Evolutionary conservation across 1,140 invertebrate genomes (phyloP).

Genomic region (Diachasma alloeum): DNA sequence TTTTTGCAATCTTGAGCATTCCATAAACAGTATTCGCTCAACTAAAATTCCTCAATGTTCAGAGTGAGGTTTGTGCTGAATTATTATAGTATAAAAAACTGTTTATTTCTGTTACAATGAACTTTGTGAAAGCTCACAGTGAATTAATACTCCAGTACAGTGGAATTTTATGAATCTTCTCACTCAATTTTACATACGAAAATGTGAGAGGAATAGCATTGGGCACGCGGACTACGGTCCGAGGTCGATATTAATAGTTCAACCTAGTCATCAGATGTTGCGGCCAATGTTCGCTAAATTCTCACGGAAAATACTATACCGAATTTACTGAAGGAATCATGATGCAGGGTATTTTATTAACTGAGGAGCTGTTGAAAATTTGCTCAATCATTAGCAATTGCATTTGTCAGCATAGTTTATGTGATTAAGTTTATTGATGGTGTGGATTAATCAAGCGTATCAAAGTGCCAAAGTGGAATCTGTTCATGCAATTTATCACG

Average conservation of each 20-base stretch:
- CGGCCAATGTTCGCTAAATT: slow-evolving; percentile 23
- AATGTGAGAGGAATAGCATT: neutral
- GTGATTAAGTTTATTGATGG: neutral
- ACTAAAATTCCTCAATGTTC: neutral
- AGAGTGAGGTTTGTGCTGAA: too few species aligned
- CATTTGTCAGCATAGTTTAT: neutral
- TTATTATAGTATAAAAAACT: too few species aligned
- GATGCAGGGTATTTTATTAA: slow-evolving; percentile 1
- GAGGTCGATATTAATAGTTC: slow-evolving; percentile 33
- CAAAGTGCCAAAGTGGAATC: too few species aligned
- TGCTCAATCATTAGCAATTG: neutral
- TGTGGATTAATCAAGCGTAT: too few species aligned
- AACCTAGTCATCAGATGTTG: slow-evolving; percentile 29
- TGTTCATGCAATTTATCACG: too few species aligned
- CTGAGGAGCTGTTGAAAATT: neutral
- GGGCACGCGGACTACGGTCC: neutral
- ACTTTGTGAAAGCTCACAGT: neutral
- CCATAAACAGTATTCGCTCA: neutral
- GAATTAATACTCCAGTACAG: neutral
- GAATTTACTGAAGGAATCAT: neutral
- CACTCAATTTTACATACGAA: neutral
- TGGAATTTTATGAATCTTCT: neutral
- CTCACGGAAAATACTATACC: neutral
- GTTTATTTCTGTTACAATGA: too few species aligned
- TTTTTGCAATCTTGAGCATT: neutral